Evolutionary conservation across 2,113 vertebrate genomes (phyloP).

Genomic region (Pelecanus crispus): DNA sequence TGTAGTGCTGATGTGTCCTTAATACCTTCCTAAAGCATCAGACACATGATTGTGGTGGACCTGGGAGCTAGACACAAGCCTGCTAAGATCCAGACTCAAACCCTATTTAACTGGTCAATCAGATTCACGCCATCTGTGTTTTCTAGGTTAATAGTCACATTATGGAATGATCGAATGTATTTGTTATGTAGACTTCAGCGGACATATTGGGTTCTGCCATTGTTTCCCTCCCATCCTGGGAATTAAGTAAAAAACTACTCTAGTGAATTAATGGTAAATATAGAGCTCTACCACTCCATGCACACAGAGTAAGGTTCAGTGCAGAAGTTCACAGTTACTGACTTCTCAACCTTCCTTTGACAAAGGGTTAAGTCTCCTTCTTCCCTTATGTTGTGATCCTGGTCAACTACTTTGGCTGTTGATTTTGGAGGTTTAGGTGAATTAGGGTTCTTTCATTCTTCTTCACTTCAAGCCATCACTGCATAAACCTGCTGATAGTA

Average conservation of each 20-base stretch:
- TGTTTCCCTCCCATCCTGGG: neutral
- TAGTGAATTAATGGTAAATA: neutral
- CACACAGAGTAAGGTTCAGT: neutral
- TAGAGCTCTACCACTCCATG: neutral
- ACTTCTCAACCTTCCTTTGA: neutral
- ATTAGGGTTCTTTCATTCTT: neutral
- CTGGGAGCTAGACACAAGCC: neutral
- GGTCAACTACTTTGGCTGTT: neutral
- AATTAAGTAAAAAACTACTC: neutral
- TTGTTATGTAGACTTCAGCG: neutral
- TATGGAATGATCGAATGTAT: neutral
- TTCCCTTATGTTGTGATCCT: neutral
- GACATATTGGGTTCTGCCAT: neutral
- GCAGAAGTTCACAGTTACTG: neutral
- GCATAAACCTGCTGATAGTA: neutral
- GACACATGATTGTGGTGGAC: neutral
- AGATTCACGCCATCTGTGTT: neutral
- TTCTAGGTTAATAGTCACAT: neutral
- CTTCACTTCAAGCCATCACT: neutral
- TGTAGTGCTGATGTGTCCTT: neutral
- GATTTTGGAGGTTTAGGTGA: neutral
- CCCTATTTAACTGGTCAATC: neutral
- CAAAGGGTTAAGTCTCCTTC: neutral
- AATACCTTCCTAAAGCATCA: neutral
- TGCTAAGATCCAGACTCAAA: neutral